phyloP scores from a whole-genome alignment of 2,113 vertebrate species.

The Trichomycterus rosablanca region DNA sequence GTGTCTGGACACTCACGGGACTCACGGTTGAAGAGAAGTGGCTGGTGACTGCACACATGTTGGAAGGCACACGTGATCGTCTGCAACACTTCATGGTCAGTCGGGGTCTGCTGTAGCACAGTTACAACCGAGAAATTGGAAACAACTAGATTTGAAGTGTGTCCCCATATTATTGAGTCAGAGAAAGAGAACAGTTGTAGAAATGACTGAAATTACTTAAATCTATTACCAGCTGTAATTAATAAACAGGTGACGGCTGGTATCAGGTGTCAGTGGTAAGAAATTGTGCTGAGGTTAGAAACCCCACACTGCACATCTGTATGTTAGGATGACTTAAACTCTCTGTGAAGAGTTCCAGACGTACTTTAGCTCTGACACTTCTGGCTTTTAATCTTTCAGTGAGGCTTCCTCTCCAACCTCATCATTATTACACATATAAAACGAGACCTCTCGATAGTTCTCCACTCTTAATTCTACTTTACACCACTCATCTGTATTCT shows the following conservation, averaged over 20 bases:
- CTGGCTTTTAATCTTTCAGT: slow-evolving; percentile 13
- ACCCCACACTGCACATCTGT: slow-evolving; percentile 2
- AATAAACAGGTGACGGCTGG: background rate
- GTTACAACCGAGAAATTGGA: no score
- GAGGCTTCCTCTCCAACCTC: background rate
- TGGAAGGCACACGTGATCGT: no score
- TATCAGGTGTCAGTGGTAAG: background rate
- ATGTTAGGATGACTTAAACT: background rate
- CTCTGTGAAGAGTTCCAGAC: slow-evolving; percentile 5
- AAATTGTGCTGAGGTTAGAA: background rate
- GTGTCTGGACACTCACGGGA: no score
- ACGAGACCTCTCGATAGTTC: slow-evolving; percentile 4
- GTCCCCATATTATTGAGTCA: no score
- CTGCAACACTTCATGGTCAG: no score
- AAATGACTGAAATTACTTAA: no score
- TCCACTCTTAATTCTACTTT: background rate
- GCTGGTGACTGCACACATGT: no score
- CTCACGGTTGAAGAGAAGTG: no score
- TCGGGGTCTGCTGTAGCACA: no score
- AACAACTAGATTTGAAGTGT: no score
- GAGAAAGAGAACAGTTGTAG: no score
- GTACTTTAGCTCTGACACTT: background rate
- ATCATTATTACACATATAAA: slow-evolving; percentile 7
- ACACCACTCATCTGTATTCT: slow-evolving; percentile 19
- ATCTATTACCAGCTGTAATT: background rate